These are phyloP conservation scores for Molossus alvarezi DNA, from an alignment of 2,797 vertebrate species.

Conservation along the genomic window DNA sequence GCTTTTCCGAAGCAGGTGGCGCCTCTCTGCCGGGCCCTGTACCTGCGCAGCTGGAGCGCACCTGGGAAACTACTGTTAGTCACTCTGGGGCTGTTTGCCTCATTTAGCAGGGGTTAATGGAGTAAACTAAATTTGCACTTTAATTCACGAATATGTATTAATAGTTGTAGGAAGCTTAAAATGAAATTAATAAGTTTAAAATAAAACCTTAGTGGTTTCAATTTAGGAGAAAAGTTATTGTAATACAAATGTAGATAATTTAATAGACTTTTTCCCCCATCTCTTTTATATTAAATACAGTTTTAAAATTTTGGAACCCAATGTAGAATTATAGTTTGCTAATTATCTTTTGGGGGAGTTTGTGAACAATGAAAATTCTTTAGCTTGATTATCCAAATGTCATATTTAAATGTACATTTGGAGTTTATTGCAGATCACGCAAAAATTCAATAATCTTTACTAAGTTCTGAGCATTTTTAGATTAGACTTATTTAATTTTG, in stretches of 20 bases:
- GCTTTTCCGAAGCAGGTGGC: not conserved
- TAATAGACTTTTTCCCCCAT: not conserved
- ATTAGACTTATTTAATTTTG: not conserved
- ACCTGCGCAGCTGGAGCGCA: not conserved
- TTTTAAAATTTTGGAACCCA: constrained; percentile 31
- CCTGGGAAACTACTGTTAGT: not conserved
- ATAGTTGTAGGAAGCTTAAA: constrained; percentile 31
- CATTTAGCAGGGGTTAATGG: not conserved
- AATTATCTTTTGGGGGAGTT: not conserved
- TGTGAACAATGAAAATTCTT: constrained; percentile 37
- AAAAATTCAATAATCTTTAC: not conserved
- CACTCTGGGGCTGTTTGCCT: not conserved
- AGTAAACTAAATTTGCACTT: constrained; percentile 20
- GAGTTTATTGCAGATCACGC: not conserved
- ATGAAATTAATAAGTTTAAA: constrained; percentile 50
- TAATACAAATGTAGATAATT: constrained; percentile 12
- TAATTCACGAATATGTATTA: not conserved
- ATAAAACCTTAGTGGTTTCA: constrained; percentile 57
- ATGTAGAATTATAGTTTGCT: not conserved
- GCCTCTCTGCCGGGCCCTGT: not conserved
- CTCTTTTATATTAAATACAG: constrained; percentile 13
- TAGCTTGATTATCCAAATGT: constrained; percentile 28
- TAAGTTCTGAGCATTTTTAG: not conserved
- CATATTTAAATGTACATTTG: not conserved
- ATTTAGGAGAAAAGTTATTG: not conserved